Percentiles rank a stretch among this genome's conserved stretches.
phyloP scores from a whole-genome alignment of 2,797 vertebrate species.

The Mallotus villosus region DNA sequence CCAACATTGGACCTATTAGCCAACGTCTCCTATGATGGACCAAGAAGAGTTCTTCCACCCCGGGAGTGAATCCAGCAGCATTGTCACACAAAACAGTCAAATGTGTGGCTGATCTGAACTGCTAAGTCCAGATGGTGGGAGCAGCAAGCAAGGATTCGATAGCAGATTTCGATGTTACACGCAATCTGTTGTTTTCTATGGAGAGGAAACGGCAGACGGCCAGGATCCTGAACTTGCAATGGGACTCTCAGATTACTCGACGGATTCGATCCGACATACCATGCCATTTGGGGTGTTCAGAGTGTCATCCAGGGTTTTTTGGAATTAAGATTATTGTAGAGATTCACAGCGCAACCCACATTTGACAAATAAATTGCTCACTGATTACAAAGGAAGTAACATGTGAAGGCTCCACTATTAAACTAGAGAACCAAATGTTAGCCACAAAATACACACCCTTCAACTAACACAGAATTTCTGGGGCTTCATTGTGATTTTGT shows the following conservation, averaged over 20 bases:
- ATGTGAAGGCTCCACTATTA: neutral
- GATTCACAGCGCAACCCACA: no score
- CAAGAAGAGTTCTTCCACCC: no score
- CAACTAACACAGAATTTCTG: neutral
- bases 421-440: neutral
- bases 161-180: conserved; percentile 37
- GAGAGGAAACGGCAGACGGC: conserved; percentile 25
- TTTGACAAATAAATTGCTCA: no score
- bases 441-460: neutral
- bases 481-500: neutral
- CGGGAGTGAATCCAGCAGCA: conserved; percentile 17
- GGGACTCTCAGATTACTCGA: neutral
- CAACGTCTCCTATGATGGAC: no score
- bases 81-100: conserved; percentile 20
- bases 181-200: conserved; percentile 57
- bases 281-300: conserved; percentile 17
- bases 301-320: conserved; percentile 12
- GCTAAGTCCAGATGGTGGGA: conserved; percentile 55
- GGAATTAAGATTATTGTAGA: conserved; percentile 13
- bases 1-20: no score
- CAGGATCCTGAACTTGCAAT: conserved; percentile 33
- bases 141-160: conserved; percentile 31
- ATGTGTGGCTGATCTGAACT: conserved; percentile 41
- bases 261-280: conserved; percentile 23
- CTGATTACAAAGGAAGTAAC: neutral